Percentiles rank a stretch among this genome's conserved stretches.
These are phyloP conservation scores for Bursaphelenchus mucronatus DNA, from an alignment of 1,140 invertebrate genomes.

Conservation along the genomic window DNA sequence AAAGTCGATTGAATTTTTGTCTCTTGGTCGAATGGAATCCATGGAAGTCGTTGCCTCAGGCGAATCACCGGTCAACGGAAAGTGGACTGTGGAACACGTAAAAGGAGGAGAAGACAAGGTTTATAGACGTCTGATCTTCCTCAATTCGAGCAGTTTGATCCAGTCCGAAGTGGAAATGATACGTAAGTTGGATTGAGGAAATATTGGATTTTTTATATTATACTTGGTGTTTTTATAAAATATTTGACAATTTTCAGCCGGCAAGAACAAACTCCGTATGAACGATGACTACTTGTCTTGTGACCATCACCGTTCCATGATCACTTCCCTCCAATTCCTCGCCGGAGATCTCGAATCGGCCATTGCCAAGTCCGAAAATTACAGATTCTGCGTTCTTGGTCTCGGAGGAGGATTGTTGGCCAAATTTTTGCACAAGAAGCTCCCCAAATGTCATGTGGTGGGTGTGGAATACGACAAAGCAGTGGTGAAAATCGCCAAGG, in stretches of 20 bases:
- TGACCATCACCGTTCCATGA: slow-evolving; percentile 47
- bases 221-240: slow-evolving; percentile 24
- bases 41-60: slow-evolving; percentile 38
- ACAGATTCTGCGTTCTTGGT: slow-evolving; percentile 42
- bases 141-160: slow-evolving; percentile 38
- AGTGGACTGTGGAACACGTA: slow-evolving; percentile 54
- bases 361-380: slow-evolving; percentile 9
- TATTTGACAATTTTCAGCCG: slow-evolving; percentile 21
- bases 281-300: slow-evolving; percentile 43
- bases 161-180: slow-evolving; percentile 51
- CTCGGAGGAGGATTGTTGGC: slow-evolving; percentile 49
- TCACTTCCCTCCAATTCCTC: slow-evolving; percentile 35
- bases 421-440: slow-evolving; percentile 31
- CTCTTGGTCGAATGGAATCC: slow-evolving; percentile 42
- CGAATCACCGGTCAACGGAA: slow-evolving; percentile 43
- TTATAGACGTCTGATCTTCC: slow-evolving; percentile 45
- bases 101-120: slow-evolving; percentile 19
- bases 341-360: slow-evolving; percentile 6
- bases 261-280: slow-evolving; percentile 28
- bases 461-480: slow-evolving; percentile 48
- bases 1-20: slow-evolving; percentile 51
- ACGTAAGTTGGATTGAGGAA: slow-evolving; percentile 20
- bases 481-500: slow-evolving; percentile 40
- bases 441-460: slow-evolving; percentile 18
- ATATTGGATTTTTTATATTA: slow-evolving; percentile 18